Base-by-base conservation (phyloP, 1,140 invertebrate genomes). In the Zaprionus ornatus region DNA sequence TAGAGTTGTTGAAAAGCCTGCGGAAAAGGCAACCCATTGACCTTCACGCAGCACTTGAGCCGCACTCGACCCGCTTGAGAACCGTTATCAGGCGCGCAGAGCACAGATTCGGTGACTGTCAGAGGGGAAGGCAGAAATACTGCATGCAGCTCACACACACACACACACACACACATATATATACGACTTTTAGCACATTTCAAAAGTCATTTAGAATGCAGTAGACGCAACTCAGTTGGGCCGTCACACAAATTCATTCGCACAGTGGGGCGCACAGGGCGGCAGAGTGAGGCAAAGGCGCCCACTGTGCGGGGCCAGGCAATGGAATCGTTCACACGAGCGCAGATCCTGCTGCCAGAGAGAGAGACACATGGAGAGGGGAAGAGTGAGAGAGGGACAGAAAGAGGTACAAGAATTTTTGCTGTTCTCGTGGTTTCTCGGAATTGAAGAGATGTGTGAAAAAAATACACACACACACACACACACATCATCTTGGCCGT, bases 121-220 rank as follows among this genome's bases (percentile, higher is more conserved):
- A 55, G 40, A 60, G 63, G 60, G 71, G 56, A 69, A 45, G 59
- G 54, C 27, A 48, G 42, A 64, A 55, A 56, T 17, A 52, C 63
- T 68, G 12, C 76, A 75, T 78, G 65, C 64, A 78, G 76, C 61
- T 42, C 57, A 62, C 55, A 78, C 65, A 57, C 62, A 77, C 54
- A 55, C 55, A 27, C 37, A 64, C 27, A 50, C 65, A 60, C 63
- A 48, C 25, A 75, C 74, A 72, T 19, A 64, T 57, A 48, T 40
- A 50, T 35, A 25, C 66, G 70, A n/a, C 6, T 40, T 40, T 40
- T 40, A 40, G 37, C 40, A 45, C 45, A 50, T 50, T 75, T 63
- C 68, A 74, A 69, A 73, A 69, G 61, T 86, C 75, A 77, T 86
- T 76, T 79, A 59, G 77, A 86, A 79, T 86, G 69, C 79, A 86